phyloP scores from a whole-genome alignment of 1,140 invertebrate species.

The Augochlora pura region DNA sequence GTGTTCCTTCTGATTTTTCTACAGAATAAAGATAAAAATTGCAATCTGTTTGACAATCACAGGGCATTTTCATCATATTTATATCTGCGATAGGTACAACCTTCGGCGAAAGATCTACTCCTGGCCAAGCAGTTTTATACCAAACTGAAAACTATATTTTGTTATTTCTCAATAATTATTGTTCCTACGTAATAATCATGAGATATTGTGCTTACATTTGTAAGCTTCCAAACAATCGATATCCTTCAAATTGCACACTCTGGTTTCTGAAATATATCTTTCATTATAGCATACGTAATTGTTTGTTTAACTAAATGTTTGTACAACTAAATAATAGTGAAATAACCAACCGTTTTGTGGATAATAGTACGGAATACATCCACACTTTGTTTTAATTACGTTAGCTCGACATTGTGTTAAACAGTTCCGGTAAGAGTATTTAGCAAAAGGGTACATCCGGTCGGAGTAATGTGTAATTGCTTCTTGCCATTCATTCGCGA shows the following conservation, averaged over 20 bases:
- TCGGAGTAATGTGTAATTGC: slow-evolving; percentile 67
- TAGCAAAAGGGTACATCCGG: slow-evolving; percentile 42
- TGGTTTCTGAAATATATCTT: slow-evolving; percentile 47
- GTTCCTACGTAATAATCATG: no score
- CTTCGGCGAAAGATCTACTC: slow-evolving; percentile 6
- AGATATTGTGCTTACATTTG: slow-evolving; percentile 69
- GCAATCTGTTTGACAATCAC: slow-evolving; percentile 68
- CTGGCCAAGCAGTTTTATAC: slow-evolving; percentile 65
- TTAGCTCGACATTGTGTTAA: slow-evolving; percentile 81
- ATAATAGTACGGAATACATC: slow-evolving; percentile 83
- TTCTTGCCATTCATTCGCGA: slow-evolving; percentile 78
- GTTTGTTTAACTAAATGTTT: background rate
- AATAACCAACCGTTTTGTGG: slow-evolving; percentile 77
- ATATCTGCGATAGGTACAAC: background rate
- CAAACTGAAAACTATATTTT: slow-evolving; percentile 48
- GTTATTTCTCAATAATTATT: background rate
- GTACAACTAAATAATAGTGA: background rate
- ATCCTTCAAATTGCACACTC: slow-evolving; percentile 79
- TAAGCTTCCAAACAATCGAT: slow-evolving; percentile 74
- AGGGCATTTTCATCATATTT: slow-evolving; percentile 44
- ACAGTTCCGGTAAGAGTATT: slow-evolving; percentile 85
- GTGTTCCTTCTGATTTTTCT: slow-evolving; percentile 59
- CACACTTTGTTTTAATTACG: slow-evolving; percentile 78
- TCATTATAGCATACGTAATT: background rate
- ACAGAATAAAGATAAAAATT: slow-evolving; percentile 62